A percentile compares a stretch with the other conserved stretches of the same genome.
Conservation (phyloP, 1,140 invertebrate species). For the Papilio helenus region DNA sequence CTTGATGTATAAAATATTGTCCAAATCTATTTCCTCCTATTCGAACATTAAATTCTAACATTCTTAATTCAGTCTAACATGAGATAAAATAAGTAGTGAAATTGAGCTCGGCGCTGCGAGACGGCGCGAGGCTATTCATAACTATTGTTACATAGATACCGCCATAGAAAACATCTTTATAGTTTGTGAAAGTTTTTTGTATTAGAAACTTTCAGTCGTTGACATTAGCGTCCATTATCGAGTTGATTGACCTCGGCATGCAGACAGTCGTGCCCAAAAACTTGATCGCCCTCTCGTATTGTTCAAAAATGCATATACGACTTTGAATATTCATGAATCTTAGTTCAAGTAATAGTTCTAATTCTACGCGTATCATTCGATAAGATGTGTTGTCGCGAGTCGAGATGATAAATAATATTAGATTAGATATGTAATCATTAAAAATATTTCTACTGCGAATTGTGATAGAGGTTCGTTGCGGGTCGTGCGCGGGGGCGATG, state of each 20-base stretch:
- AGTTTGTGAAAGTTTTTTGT: constrained; percentile 63
- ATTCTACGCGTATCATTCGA: neutral
- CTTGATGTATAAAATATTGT: neutral
- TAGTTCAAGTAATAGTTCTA: neutral
- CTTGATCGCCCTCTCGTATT: constrained; percentile 63
- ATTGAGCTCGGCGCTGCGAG: neutral
- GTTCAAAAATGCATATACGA: constrained; percentile 42
- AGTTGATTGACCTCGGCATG: constrained; percentile 65
- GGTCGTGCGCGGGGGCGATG: constrained; percentile 72
- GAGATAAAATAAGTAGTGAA: constrained; percentile 26
- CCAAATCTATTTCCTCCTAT: neutral
- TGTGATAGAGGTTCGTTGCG: constrained; percentile 61
- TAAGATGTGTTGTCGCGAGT: neutral
- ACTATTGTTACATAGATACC: constrained; percentile 36
- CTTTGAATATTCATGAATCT: constrained; percentile 14
- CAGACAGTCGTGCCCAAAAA: constrained; percentile 60
- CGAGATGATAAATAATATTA: constrained; percentile 1
- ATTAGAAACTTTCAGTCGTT: constrained; percentile 64
- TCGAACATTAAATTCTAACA: neutral
- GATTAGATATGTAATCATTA: constrained; percentile 39
- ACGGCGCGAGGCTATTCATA: constrained; percentile 17
- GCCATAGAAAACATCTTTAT: constrained; percentile 45
- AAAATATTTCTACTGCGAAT: constrained; percentile 50
- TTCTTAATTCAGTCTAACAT: neutral
- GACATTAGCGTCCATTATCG: constrained; percentile 62